phyloP scores from a whole-genome alignment of 2,888 invertebrate genomes.

The Orthosia incerta region DNA sequence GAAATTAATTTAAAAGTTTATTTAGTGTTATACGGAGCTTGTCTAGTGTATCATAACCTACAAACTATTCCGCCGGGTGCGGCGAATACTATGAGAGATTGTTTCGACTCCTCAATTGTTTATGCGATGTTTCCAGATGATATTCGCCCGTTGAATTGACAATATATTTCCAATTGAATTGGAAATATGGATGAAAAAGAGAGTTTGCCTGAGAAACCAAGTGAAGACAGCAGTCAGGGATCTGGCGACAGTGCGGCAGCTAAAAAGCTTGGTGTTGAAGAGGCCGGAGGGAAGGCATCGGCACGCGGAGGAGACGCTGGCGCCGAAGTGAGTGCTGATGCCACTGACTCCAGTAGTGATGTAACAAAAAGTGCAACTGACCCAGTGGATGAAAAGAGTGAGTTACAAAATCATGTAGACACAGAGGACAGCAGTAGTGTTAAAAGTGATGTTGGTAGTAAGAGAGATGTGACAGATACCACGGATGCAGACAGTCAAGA shows the following conservation, averaged over 20 bases:
- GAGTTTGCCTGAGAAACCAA: constrained; percentile 72
- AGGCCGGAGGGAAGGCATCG: constrained; percentile 17
- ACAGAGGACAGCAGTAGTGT: constrained; percentile 71
- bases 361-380: constrained; percentile 60
- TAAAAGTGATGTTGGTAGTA: constrained; percentile 66
- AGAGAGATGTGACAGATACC: constrained; percentile 63
- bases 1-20: constrained; percentile 25
- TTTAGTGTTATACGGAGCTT: constrained; percentile 42
- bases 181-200: constrained; percentile 85
- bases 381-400: constrained; percentile 64
- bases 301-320: constrained; percentile 3
- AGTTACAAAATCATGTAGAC: constrained; percentile 82
- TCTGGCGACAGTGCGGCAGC: constrained; percentile 55
- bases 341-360: constrained; percentile 49
- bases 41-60: constrained; percentile 81
- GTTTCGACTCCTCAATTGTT: constrained; percentile 2
- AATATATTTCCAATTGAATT: constrained; percentile 74
- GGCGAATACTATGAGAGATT: constrained; percentile 56
- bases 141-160: constrained; percentile 65
- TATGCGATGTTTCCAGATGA: constrained; percentile 79
- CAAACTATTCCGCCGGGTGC: constrained; percentile 83
- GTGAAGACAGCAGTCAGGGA: constrained; percentile 64
- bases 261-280: constrained; percentile 48
- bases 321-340: constrained; percentile 5
- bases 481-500: constrained; percentile 67